Evolutionary conservation across 1,140 invertebrate genomes (phyloP), one percentile per base, ranked within the genome.

Genomic region (Thaumatotibia leucotreta): DNA sequence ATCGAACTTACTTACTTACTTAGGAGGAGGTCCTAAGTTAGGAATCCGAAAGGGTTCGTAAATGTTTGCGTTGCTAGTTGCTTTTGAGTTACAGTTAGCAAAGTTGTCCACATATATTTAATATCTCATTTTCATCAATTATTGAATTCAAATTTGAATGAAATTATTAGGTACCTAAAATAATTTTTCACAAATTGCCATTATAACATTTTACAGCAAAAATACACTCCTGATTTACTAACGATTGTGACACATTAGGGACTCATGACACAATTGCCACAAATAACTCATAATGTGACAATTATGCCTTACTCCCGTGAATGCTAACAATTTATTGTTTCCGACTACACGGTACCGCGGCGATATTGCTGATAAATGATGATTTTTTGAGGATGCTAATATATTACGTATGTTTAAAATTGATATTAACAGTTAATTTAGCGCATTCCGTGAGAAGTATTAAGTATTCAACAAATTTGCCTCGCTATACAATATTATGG

Each of bases 221-320:
- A 61, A 66, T 74, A 68, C 54, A 52, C 54, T 70, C 52, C 65
- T 80, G 76, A 78, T 82, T 79, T 79, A 82, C 29, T 52, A 45
- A 45, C 67, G 64, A 73, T 61, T 64, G 52, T 69, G 73, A 65
- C 76, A 79, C 74, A 78, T 82, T 76, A 76, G 70, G 39, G 39
- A 45, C n/a, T n/a, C 20, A 9, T 45, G 35, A n/a, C n/a, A n/a
- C n/a, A n/a, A n/a, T n/a, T 45, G 52, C 58, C 66, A 80, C 77
- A 81, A 81, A 83, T 83, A 83, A 83, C 73, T 76, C 72, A 79
- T 76, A 75, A 83, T 58, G 27, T 83, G 78, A 79, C 81, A 85
- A 83, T 79, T 83, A 79, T 73, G 66, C 58, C 52, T 64, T 69
- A 77, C 75, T 77, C 76, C 70, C 72, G 79, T 50, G 68, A 69